Base-by-base conservation (phyloP, 1,140 invertebrate genomes). In the Drosophila rhopaloa region DNA sequence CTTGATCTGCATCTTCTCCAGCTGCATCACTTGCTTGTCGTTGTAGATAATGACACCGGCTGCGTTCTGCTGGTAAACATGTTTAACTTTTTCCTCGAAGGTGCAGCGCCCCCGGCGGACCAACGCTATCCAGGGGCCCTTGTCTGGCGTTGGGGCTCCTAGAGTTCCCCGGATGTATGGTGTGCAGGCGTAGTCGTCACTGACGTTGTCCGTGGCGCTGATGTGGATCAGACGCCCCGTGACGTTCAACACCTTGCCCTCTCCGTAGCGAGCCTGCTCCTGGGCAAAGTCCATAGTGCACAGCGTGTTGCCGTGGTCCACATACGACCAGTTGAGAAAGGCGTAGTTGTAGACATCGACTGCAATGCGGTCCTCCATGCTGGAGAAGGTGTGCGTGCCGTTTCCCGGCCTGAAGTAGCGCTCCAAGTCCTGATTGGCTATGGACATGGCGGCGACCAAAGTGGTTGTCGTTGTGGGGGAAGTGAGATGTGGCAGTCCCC, bases 21-120 rank as follows among this genome's bases (percentile, higher is more conserved):
- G 91, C 32, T 92, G 90, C n/a, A 93, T 93, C 19, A 94, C 94
- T 43, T 95, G 94, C 47, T 95, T 93, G 91, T 96, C 95, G 91
- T 97, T 96, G 93, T 97, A 97, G 10, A 97, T 94, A 37, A 97
- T 94, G 13, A 96, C 95, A 0, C 95, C 96, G 0, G 94, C 94
- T 2, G 96, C 96, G 79, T 95, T 95, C 56, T 94, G 94, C 38
- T 93, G 92, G 84, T 94, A 94, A 13, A 96, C 96, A 92, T 97
- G 95, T 75, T 95, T 94, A 50, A 94, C 94, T 93, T 97, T 97
- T 48, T 95, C 94, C 82, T 96, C 95, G 88, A 96, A 96, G 75
- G 95, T 95, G 92, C 96, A 97, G 46, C 80, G 81, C 27, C 96
- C 96, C 14, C 96, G 92, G 72, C 94, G 94, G 4, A 97, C 95